Evolutionary conservation across 2,888 invertebrate genomes (phyloP).

Genomic region (Nymphalis c-album): DNA sequence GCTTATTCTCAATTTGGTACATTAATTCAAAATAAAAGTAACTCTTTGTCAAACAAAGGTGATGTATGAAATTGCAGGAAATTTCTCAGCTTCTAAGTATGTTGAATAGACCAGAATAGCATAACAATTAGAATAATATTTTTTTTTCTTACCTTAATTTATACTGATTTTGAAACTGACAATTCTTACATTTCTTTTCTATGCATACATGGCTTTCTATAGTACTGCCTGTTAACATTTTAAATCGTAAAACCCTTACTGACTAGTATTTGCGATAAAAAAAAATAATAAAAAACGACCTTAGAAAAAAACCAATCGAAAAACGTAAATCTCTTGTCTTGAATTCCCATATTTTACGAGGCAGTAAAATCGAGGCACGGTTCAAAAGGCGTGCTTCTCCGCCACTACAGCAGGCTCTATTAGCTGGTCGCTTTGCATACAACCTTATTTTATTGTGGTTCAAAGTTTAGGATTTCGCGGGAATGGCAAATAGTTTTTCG

Average conservation of each 20-base stretch:
- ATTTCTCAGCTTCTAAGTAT: no score
- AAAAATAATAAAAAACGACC: constrained; percentile 9
- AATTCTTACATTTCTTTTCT: background rate
- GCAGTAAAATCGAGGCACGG: constrained; percentile 45
- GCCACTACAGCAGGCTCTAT: constrained; percentile 61
- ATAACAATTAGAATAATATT: no score
- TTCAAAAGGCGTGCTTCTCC: constrained; percentile 53
- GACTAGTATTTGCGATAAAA: constrained; percentile 6
- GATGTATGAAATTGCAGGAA: no score
- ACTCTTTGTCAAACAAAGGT: no score
- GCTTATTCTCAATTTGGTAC: background rate
- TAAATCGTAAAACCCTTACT: constrained; percentile 2
- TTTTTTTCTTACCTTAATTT: no score
- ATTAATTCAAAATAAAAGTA: no score
- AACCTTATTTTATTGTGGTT: constrained; percentile 34
- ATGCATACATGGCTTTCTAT: background rate
- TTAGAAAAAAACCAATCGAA: constrained; percentile 27
- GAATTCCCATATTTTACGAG: constrained; percentile 47
- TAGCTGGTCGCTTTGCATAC: constrained; percentile 68
- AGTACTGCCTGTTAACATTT: constrained; percentile 1
- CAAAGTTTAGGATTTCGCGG: constrained; percentile 22
- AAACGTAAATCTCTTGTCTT: constrained; percentile 31
- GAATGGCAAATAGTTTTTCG: background rate
- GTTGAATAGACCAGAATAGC: no score
- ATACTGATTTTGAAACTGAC: background rate